Evolutionary conservation across 2,797 vertebrate genomes (phyloP).

Genomic region (Pangasius macronema): DNA sequence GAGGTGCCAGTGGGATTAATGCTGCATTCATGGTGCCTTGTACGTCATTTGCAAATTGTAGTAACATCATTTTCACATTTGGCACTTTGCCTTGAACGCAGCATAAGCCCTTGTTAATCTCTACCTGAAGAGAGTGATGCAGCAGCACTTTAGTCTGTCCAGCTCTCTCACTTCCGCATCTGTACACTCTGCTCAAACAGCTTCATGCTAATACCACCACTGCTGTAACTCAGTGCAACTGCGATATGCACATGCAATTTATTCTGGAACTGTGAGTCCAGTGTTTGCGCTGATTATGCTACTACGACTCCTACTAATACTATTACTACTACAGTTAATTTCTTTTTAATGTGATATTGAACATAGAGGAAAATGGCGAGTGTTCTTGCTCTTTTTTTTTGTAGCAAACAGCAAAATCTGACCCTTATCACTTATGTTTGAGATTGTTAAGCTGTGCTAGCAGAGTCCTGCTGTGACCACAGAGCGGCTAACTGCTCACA

Average conservation of each 20-base stretch:
- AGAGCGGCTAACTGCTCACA: not conserved
- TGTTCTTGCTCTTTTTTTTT: too few relatives aligned
- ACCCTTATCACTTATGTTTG: not conserved
- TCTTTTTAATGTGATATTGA: too few relatives aligned
- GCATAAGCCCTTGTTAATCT: not conserved
- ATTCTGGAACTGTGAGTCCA: not conserved
- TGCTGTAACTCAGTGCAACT: not conserved
- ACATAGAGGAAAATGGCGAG: too few relatives aligned
- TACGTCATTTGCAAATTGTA: not conserved
- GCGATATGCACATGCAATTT: too few relatives aligned
- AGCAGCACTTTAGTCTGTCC: not conserved
- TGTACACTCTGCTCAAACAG: not conserved
- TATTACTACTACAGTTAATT: not conserved
- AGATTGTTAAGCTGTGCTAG: not conserved
- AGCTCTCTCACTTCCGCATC: not conserved
- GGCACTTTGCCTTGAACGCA: not conserved
- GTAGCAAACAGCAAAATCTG: not conserved
- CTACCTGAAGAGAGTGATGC: not conserved
- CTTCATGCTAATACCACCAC: not conserved
- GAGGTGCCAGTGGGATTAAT: not conserved
- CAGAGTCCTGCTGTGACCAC: not conserved
- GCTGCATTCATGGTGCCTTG: not conserved
- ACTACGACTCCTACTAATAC: not conserved
- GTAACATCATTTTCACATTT: not conserved
- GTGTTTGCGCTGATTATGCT: not conserved